phyloP scores from a whole-genome alignment of 1,140 invertebrate species.

The Maniola jurtina region DNA sequence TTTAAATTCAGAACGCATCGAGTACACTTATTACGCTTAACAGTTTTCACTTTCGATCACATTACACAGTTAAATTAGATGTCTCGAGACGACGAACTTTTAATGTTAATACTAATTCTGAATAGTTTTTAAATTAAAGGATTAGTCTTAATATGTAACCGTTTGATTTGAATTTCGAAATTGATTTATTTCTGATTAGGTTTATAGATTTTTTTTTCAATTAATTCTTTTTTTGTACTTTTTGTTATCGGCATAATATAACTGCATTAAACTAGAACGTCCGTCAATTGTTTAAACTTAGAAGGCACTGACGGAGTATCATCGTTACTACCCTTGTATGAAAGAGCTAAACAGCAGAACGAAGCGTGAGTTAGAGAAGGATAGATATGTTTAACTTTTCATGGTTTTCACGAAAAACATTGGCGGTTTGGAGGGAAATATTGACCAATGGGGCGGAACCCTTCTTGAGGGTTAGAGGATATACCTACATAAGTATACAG shows the following conservation, averaged over 20 bases:
- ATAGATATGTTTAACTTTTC: constrained; percentile 49
- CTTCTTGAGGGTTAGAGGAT: constrained; percentile 1
- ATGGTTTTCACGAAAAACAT: constrained; percentile 53
- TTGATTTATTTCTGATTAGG: neutral
- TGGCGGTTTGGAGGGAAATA: constrained; percentile 47
- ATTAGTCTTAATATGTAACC: neutral
- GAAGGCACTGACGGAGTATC: constrained; percentile 61
- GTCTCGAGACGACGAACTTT: neutral
- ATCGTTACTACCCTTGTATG: constrained; percentile 50
- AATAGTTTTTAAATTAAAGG: constrained; percentile 34
- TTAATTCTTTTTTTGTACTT: neutral
- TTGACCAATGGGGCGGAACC: constrained; percentile 48
- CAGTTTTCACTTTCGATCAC: constrained; percentile 13
- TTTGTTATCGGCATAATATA: constrained; percentile 2
- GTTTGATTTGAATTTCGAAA: neutral
- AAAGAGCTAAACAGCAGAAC: constrained; percentile 44
- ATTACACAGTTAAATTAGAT: constrained; percentile 7
- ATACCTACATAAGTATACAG: neutral
- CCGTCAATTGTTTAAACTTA: constrained; percentile 58
- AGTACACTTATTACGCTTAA: constrained; percentile 5
- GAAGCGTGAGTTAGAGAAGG: constrained; percentile 37
- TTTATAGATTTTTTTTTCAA: neutral
- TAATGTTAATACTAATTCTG: constrained; percentile 6
- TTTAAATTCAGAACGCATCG: constrained; percentile 11
- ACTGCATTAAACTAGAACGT: constrained; percentile 42